Conservation (phyloP, 2,113 vertebrate genomes). For the Hippocampus barbouri region DNA sequence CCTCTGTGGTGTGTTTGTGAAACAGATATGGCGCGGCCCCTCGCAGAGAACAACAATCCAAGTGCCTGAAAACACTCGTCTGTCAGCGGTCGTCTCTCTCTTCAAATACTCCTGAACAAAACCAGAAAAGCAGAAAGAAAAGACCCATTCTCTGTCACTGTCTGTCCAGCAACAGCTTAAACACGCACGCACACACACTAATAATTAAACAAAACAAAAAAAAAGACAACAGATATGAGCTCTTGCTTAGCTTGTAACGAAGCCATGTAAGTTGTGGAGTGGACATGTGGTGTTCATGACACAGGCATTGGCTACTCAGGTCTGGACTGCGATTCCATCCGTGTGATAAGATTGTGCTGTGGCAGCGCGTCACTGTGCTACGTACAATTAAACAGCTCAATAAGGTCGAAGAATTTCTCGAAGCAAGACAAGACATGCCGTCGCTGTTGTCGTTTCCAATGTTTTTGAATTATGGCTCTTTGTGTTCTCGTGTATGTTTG, state of each 20-base stretch:
- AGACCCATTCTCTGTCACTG: slow-evolving; percentile 55
- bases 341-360: slow-evolving; percentile 54
- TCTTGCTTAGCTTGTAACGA: slow-evolving; percentile 53
- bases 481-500: slow-evolving; percentile 83
- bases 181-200: slow-evolving; percentile 1
- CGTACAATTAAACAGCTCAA: slow-evolving; percentile 38
- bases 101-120: slow-evolving; percentile 62
- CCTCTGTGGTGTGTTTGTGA: slow-evolving; percentile 66
- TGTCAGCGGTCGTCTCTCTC: slow-evolving; percentile 66
- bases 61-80: slow-evolving; percentile 62
- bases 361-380: slow-evolving; percentile 42
- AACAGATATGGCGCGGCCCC: slow-evolving; percentile 61
- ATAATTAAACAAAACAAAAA: slow-evolving; percentile 45
- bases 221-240: slow-evolving; percentile 45
- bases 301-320: slow-evolving; percentile 30
- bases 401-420: not conserved
- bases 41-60: slow-evolving; percentile 50
- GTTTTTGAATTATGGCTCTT: slow-evolving; percentile 71
- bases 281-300: slow-evolving; percentile 25
- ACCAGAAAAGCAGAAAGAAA: slow-evolving; percentile 63
- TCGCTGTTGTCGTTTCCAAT: slow-evolving; percentile 52
- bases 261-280: slow-evolving; percentile 33
- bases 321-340: slow-evolving; percentile 32
- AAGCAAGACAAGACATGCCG: slow-evolving; percentile 47
- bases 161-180: slow-evolving; percentile 63